phyloP scores from a whole-genome alignment of 2,113 vertebrate species.

The Nesoenas mayeri region DNA sequence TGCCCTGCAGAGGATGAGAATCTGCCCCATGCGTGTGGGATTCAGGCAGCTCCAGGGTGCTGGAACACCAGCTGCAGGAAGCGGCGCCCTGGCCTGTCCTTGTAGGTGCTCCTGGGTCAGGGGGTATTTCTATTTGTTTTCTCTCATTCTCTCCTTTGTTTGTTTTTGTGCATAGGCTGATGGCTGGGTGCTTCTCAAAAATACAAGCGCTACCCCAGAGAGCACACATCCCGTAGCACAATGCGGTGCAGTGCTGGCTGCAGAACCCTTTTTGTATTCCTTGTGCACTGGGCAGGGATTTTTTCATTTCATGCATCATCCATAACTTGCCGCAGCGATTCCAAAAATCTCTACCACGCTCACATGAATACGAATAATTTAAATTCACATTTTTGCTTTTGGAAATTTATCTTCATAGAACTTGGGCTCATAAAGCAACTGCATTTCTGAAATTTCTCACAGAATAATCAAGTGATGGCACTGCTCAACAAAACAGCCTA shows the following conservation, averaged over 20 bases:
- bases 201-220: background rate
- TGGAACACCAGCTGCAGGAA: background rate
- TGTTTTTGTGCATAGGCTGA: background rate
- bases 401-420: slow-evolving; percentile 63
- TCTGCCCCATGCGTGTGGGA: fast-evolving
- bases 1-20: background rate
- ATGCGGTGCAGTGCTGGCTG: background rate
- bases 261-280: slow-evolving; percentile 67
- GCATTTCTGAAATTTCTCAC: slow-evolving; percentile 29
- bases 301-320: slow-evolving; percentile 74
- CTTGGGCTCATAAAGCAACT: slow-evolving; percentile 39
- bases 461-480: slow-evolving; percentile 34
- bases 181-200: slow-evolving; percentile 31
- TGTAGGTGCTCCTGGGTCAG: background rate
- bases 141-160: background rate
- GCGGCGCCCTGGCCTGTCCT: background rate
- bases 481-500: background rate
- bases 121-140: background rate
- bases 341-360: slow-evolving; percentile 68
- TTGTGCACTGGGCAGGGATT: slow-evolving; percentile 66
- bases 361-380: slow-evolving; percentile 68
- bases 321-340: slow-evolving; percentile 62
- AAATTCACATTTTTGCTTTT: slow-evolving; percentile 69
- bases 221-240: background rate
- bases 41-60: background rate